These are phyloP conservation scores for Rhagonycha lutea DNA, from an alignment of 2,888 invertebrate species.

Conservation along the genomic window DNA sequence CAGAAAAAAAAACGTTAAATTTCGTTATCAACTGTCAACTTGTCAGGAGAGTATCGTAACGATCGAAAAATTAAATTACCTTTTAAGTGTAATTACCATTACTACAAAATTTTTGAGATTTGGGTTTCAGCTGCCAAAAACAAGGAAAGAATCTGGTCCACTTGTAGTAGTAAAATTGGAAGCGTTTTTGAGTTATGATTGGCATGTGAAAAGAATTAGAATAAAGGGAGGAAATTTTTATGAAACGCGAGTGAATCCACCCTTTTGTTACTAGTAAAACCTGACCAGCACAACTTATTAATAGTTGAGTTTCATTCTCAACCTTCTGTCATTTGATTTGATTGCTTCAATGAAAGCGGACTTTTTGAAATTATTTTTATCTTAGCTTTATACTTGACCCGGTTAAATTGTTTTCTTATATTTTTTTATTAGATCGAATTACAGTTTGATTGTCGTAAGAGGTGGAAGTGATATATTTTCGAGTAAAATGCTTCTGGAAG, in stretches of 20 bases:
- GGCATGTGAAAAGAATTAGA: constrained; percentile 33
- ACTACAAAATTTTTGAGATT: background rate
- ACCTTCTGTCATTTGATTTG: constrained; percentile 15
- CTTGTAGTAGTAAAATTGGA: background rate
- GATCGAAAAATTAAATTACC: background rate
- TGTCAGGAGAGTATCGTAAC: background rate
- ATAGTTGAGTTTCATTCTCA: constrained; percentile 9
- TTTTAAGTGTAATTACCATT: background rate
- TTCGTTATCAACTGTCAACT: background rate
- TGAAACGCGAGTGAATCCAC: background rate
- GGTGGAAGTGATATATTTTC: constrained; percentile 18
- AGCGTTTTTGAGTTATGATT: constrained; percentile 30
- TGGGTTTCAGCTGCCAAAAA: background rate
- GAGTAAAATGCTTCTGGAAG: constrained; percentile 32
- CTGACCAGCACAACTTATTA: constrained; percentile 28
- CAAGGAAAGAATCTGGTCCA: background rate
- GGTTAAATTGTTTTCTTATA: background rate
- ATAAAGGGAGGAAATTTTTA: background rate
- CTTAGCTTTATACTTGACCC: constrained; percentile 14
- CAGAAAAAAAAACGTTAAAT: background rate
- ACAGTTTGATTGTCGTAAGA: background rate
- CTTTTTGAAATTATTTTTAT: constrained; percentile 6
- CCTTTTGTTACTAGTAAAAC: constrained; percentile 18
- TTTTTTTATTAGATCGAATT: background rate
- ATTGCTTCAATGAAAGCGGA: constrained; percentile 16